Percentiles rank a stretch among this genome's conserved stretches.
Evolutionary conservation across 92 coral and sea anemone genomes (phyloP).

Genomic region (Zoanthus gigantus): DNA sequence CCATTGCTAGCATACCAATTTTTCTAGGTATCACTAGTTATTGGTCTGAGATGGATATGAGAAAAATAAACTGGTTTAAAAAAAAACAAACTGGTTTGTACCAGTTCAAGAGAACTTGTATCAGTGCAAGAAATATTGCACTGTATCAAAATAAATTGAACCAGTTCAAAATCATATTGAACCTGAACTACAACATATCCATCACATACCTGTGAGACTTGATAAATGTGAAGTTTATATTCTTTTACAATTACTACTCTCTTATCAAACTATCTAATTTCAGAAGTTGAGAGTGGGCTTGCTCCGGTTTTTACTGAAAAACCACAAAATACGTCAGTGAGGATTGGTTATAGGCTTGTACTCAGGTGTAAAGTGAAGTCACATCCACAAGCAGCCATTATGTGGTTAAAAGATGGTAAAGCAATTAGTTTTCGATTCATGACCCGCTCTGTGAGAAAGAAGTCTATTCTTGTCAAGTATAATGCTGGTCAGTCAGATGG

Average conservation of each 20-base stretch:
- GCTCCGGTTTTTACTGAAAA: conserved; percentile 60
- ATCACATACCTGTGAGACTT: too few relatives aligned
- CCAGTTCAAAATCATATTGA: too few relatives aligned
- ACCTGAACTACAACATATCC: too few relatives aligned
- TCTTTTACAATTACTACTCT: neutral
- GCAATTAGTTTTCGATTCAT: neutral
- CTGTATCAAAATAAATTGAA: too few relatives aligned
- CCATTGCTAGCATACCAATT: too few relatives aligned
- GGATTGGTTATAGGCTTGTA: neutral
- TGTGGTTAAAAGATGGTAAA: conserved; percentile 72
- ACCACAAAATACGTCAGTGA: conserved; percentile 62
- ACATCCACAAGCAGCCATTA: conserved; percentile 58
- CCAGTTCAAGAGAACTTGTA: too few relatives aligned
- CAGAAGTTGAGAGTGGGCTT: conserved; percentile 28
- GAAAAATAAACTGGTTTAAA: too few relatives aligned
- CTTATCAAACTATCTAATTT: conserved; percentile 16
- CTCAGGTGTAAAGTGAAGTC: conserved; percentile 69
- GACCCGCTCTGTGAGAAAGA: conserved; percentile 14
- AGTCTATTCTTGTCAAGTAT: conserved; percentile 39
- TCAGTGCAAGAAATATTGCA: too few relatives aligned
- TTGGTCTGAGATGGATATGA: too few relatives aligned
- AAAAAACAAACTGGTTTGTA: too few relatives aligned
- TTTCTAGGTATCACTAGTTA: too few relatives aligned
- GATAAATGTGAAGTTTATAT: too few relatives aligned
- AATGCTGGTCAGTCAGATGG: conserved; percentile 64